Base-by-base conservation (phyloP, 2,888 invertebrate species). In the Lamellibrachia satsuma region DNA sequence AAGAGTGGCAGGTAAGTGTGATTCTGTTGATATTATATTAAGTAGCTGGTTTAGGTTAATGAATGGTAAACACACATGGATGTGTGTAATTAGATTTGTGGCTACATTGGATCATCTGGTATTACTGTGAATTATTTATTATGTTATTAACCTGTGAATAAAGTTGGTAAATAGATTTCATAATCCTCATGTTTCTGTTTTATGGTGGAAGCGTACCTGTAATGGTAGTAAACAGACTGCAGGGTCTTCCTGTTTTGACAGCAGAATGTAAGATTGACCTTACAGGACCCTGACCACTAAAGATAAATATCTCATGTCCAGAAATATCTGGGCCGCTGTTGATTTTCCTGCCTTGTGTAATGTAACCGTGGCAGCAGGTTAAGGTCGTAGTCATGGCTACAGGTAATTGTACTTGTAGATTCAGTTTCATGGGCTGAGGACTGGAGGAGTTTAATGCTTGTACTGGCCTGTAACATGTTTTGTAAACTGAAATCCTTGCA, bases 301-400 rank as follows among this genome's bases (percentile, higher is more conserved):
- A 22, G n/a, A 75, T 75, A 75, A 75, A 75, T n/a, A 75, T 3
- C 75, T 75, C 22, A 75, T 22, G 75, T 75, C 75, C 75, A 75
- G 75, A 57, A 75, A n/a, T n/a, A 22, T 75, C 75, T 75, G 22
- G 75, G 75, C 75, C 75, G n/a, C 75, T 75, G 75, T n/a, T 75
- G 6, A 75, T 15, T 75, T 75, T 39, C 22, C 15, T 6, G 15
- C 11, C 75, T 11, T 75, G 22, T 75, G 75, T 75, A 6, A n/a
- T 15, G 75, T 75, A 15, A 2, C 75, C 22, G 2, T 75, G 22
- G 75, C 22, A 22, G n/a, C 75, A 75, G 75, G 75, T 75, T 75
- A 75, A 75, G 75, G 75, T 75, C 75, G 15, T 75, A 75, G 75
- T 75, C 75, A 75, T 75, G 75, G 75, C 75, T 22, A 75, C 75